Evolutionary conservation across 2,888 invertebrate genomes (phyloP), one percentile per base, ranked within the genome.

Genomic region (Drosophila diplacantha): DNA sequence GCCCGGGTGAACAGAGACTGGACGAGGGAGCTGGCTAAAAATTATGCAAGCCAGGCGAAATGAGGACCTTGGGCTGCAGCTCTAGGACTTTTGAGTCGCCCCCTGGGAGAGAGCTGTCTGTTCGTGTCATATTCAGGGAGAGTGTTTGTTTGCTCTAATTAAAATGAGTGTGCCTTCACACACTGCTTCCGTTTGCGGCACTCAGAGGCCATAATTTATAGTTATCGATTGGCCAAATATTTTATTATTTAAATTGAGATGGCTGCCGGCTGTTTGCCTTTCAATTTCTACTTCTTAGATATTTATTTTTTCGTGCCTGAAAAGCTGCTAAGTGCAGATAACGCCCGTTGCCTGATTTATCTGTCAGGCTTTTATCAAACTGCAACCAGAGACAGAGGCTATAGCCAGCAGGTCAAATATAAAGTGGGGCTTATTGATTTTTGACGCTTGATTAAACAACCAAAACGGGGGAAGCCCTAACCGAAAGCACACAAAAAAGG

Each of bases 371-470:
- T 55, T 55, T 65, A 65, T 55, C 49, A 41, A 38, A 34, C 26
- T 20, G 29, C 37, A n/a, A 41, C 44, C 69, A 72, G 58, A 68
- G 58, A 29, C 54, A 39, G 18, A 26, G 32, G 35, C 35, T 11
- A 62, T 11, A 62, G 35, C 35, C 9, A 60, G 54, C 60, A 43
- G 51, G 44, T 43, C 46, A 34, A 22, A 59, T 22, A 67, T 52
- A 41, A 56, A 47, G 37, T 32, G 80, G 54, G 32, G 14, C 38
- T 18, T 50, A 77, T 73, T 73, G 79, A 75, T 71, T 69, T 71
- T 66, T 69, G 69, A 66, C 68, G 79, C 56, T 65, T 78, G 75
- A 78, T 75, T 83, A 61, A 69, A 55, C 77, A 77, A 34, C 51
- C 34, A 53, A 39, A 11, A 44, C 44, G 14, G 26, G 44, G 29